These are phyloP conservation scores for Macroteleia sp. DNA, from an alignment of 2,888 invertebrate species.

Conservation along the genomic window DNA sequence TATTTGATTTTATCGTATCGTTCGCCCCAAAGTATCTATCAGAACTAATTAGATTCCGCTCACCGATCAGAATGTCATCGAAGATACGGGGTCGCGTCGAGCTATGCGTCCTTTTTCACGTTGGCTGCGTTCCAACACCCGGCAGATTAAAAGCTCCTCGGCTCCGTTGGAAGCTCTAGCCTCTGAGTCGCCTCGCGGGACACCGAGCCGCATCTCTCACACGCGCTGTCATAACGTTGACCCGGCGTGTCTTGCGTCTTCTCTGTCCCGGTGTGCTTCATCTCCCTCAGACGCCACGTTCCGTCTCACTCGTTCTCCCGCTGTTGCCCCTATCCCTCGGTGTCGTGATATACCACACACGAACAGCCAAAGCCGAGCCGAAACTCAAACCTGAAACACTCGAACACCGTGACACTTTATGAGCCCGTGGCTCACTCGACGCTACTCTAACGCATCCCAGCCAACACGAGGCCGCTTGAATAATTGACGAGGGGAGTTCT, in stretches of 20 bases:
- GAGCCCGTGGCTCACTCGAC: conserved; percentile 61
- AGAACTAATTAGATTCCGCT: conserved; percentile 79
- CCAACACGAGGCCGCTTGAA: conserved; percentile 44
- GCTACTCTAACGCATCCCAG: conserved; percentile 39
- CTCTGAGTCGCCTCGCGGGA: conserved; percentile 54
- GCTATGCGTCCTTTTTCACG: conserved; percentile 68
- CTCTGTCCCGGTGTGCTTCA: conserved; percentile 44
- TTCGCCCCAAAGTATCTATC: conserved; percentile 21
- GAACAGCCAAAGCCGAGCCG: conserved; percentile 29
- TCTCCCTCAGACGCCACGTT: conserved; percentile 32
- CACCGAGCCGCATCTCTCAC: conserved; percentile 59
- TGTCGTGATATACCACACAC: conserved; percentile 49
- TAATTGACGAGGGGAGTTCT: conserved; percentile 57
- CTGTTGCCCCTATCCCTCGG: neutral
- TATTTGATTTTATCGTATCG: conserved; percentile 17
- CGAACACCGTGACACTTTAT: conserved; percentile 71
- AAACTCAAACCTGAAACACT: conserved; percentile 73
- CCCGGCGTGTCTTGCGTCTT: conserved; percentile 39
- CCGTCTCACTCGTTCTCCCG: too few relatives aligned
- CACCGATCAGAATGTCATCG: conserved; percentile 74
- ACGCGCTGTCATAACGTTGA: conserved; percentile 51
- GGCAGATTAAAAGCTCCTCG: conserved; percentile 80
- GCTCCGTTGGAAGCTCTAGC: conserved; percentile 46
- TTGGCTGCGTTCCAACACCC: conserved; percentile 80
- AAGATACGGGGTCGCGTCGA: conserved; percentile 51